Conservation (phyloP, 2,888 invertebrate genomes). For the Arge pagana region DNA sequence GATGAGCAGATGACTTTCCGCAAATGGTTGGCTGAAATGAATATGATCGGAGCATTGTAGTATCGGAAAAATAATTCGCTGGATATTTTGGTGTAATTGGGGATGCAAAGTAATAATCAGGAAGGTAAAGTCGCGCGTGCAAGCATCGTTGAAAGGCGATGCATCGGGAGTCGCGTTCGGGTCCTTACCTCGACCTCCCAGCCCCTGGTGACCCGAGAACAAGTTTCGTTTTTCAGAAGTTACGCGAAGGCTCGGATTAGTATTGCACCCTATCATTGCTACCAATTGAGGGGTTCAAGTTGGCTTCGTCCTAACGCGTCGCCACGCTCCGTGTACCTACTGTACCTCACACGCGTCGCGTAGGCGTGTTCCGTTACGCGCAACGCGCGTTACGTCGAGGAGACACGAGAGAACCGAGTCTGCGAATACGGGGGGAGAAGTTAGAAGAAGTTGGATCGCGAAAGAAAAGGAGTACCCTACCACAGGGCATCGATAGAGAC, state of each 20-base stretch:
- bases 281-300: constrained; percentile 43
- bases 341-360: neutral
- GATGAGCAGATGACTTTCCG: no score
- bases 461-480: no score
- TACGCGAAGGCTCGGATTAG: constrained; percentile 40
- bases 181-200: neutral
- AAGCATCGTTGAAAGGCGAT: constrained; percentile 12
- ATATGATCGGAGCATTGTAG: no score
- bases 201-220: no score
- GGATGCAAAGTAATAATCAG: constrained; percentile 9
- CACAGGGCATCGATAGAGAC: no score
- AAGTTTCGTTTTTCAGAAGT: constrained; percentile 21
- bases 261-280: constrained; percentile 48
- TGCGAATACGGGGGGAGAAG: neutral
- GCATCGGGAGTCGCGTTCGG: constrained; percentile 12
- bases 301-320: no score
- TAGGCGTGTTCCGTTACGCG: constrained; percentile 21
- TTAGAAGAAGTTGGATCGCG: no score
- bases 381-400: constrained; percentile 13
- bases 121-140: constrained; percentile 10
- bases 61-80: no score
- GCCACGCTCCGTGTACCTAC: neutral
- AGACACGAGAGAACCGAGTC: constrained; percentile 1
- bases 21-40: no score
- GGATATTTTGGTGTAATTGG: no score